Base-by-base conservation (phyloP, 1,140 invertebrate species). In the Drosophila triauraria region DNA sequence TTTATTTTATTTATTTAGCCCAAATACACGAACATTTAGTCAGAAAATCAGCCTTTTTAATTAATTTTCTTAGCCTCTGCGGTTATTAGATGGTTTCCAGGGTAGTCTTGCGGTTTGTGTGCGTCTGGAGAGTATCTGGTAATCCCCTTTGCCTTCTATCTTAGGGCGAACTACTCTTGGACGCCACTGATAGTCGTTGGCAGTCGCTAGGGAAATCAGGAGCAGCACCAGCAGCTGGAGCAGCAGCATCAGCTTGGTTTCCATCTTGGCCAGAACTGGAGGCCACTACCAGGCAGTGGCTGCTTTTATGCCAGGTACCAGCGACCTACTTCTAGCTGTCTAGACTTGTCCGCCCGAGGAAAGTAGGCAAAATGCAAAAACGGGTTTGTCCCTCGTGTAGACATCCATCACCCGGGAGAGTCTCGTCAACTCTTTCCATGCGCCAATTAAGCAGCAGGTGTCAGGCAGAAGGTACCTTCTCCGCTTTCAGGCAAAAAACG, bases 1-100 rank as follows among this genome's bases (percentile, higher is more conserved):
- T 87, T 87, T 88, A 87, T 87, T 88, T 68, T 74, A 87, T 88
- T 87, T 88, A 87, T 88, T 87, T 88, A 71, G 76, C 58, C 48
- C 70, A 74, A 78, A 64, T 74, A 75, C 42, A 67, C 47, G 61
- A 68, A 69, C 64, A 86, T 72, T 78, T 78, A 48, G 30, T 17
- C 50, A 56, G 10, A 32, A 48, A 3, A 27, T 17, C 12, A 5
- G 12, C 8, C 32, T 32, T 10, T 15, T 3, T 15, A 8, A 35
- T 20, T 4, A 0, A 54, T 70, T 82, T 43, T 23, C 30, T 61
- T 35, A 80, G 60, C 78, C 78, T 78, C 8, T 81, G 61, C 13
- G 43, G 47, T 13, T 61, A 7, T 63, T 12, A 2, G 35, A n/a
- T 12, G 64, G 42, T 10, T 75, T 65, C 35, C 54, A 48, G 42